Conservation (phyloP, 2,888 invertebrate species). For the Lordiphosa andalusiaca region DNA sequence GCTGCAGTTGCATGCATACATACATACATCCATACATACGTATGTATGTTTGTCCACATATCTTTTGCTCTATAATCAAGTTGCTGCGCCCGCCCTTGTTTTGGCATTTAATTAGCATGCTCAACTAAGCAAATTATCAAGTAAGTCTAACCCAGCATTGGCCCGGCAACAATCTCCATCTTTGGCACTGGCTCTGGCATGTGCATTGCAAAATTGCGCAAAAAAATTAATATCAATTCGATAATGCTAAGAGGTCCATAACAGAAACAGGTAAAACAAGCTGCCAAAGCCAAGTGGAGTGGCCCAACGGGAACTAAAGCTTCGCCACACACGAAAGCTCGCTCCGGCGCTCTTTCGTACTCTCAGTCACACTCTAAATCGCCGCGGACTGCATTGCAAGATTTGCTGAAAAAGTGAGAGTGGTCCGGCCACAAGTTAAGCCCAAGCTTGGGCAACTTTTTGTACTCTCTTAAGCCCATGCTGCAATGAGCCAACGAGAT, state of each 20-base stretch:
- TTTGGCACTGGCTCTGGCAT: constrained; percentile 14
- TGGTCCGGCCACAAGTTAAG: constrained; percentile 30
- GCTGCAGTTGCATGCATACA: constrained; percentile 26
- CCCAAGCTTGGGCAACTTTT: constrained; percentile 30
- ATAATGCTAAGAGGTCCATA: constrained; percentile 58
- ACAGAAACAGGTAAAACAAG: constrained; percentile 67
- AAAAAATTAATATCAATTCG: constrained; percentile 67
- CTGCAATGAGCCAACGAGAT: constrained; percentile 10
- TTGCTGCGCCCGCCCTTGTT: constrained; percentile 35
- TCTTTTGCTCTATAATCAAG: constrained; percentile 45
- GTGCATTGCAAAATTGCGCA: constrained; percentile 47
- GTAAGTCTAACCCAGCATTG: constrained; percentile 39
- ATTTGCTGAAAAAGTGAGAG: constrained; percentile 52
- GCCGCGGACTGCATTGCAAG: constrained; percentile 23
- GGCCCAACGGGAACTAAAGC: constrained; percentile 66
- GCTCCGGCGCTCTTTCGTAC: not conserved
- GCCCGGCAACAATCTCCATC: constrained; percentile 29
- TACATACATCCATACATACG: constrained; percentile 4
- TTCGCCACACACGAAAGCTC: constrained; percentile 33
- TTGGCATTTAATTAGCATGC: constrained; percentile 52
- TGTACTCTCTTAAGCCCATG: constrained; percentile 38
- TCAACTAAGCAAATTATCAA: constrained; percentile 35
- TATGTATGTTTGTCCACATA: constrained; percentile 1
- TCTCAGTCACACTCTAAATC: constrained; percentile 5
- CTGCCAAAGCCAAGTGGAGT: constrained; percentile 47